Conservation (phyloP, 2,888 invertebrate species). For the Scelioninae gen. 2 region DNA sequence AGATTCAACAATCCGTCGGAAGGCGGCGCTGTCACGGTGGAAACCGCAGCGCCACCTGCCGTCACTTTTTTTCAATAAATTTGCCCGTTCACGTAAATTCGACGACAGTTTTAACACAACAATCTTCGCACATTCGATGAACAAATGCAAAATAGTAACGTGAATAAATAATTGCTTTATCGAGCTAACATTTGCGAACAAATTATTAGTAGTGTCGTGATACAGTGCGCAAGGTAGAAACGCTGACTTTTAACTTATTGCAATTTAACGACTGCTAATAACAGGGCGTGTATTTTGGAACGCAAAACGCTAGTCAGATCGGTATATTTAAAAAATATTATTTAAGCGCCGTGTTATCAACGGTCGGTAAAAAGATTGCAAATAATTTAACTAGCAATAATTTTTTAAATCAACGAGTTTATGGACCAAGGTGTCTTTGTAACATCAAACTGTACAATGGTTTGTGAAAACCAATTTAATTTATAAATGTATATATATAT, state of each 20-base stretch:
- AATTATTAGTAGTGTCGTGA: neutral
- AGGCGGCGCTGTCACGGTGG: neutral
- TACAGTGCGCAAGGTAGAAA: neutral
- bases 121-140: neutral
- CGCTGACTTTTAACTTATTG: too few relatives aligned
- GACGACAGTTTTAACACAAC: neutral
- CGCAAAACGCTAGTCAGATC: neutral
- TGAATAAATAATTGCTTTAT: neutral
- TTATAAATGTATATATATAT: constrained; percentile 2
- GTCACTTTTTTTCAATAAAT: neutral
- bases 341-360: neutral
- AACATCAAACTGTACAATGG: constrained; percentile 45
- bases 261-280: neutral
- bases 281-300: neutral
- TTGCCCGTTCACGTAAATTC: neutral
- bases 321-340: neutral
- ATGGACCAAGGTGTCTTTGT: neutral
- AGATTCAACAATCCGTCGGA: too few relatives aligned
- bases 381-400: neutral
- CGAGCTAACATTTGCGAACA: neutral
- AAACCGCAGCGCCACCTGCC: neutral
- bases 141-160: neutral
- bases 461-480: constrained; percentile 27
- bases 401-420: too few relatives aligned
- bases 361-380: neutral